Conservation (phyloP, 1,140 invertebrate genomes). For the Platyscapa corneri region DNA sequence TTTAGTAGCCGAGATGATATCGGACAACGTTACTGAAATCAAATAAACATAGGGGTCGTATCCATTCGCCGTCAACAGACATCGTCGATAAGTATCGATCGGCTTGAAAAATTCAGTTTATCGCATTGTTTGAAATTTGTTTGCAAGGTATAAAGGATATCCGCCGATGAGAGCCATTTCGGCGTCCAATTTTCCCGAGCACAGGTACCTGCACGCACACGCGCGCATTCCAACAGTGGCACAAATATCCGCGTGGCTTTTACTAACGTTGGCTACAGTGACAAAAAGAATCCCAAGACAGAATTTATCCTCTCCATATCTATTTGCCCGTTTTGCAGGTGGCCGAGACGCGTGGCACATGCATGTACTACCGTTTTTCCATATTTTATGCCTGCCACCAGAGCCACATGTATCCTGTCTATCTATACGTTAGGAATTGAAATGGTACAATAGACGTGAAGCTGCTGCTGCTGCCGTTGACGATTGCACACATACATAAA, state of each 20-base stretch:
- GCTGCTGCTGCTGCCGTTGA: not conserved
- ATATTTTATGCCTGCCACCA: slow-evolving; percentile 43
- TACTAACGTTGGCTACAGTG: not conserved
- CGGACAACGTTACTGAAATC: not conserved
- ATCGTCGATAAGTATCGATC: not conserved
- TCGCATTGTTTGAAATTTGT: not conserved
- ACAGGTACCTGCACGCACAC: not conserved
- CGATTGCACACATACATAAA: not conserved
- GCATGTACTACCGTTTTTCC: slow-evolving; percentile 28
- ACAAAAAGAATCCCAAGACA: slow-evolving; percentile 30
- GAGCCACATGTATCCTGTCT: slow-evolving; percentile 18
- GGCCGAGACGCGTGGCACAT: not conserved
- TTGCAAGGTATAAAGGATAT: too few species aligned
- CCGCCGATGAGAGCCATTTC: not conserved
- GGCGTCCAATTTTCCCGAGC: not conserved
- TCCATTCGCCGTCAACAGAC: too few species aligned
- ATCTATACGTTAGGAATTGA: slow-evolving; percentile 41
- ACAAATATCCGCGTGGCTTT: not conserved
- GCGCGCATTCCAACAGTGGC: not conserved
- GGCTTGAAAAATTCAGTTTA: not conserved
- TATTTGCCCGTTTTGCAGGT: slow-evolving; percentile 19
- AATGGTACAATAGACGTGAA: slow-evolving; percentile 45
- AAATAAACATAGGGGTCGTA: not conserved
- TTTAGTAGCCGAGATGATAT: not conserved
- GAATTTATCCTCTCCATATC: slow-evolving; percentile 35